Conservation (phyloP, 1,140 invertebrate species). For the Portunus trituberculatus region DNA sequence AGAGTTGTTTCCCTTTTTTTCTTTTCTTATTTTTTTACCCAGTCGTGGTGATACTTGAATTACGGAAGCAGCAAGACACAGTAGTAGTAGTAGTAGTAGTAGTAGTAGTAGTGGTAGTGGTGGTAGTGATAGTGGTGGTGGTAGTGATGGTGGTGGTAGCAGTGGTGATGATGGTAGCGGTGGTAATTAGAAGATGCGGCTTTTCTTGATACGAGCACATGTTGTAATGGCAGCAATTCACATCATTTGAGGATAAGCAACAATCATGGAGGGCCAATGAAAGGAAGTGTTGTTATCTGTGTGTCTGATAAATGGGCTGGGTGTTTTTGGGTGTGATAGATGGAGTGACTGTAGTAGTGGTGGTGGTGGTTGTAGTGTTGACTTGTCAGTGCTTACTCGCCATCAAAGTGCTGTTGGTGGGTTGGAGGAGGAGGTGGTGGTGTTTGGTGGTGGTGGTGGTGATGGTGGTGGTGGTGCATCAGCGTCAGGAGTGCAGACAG, state of each 20-base stretch:
- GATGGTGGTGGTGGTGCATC: not conserved
- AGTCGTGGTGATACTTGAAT: not conserved
- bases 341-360: not conserved
- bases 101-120: not conserved
- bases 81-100: not conserved
- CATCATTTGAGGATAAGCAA: not conserved
- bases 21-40: no score
- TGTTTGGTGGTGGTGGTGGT: not conserved
- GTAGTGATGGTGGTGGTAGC: not conserved
- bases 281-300: not conserved
- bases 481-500: not conserved
- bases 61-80: not conserved
- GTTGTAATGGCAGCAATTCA: not conserved
- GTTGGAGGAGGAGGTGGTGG: not conserved
- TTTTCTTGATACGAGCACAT: not conserved
- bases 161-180: not conserved
- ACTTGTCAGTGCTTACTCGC: no score
- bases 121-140: not conserved
- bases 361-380: not conserved
- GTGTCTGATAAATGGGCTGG: not conserved
- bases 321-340: no score
- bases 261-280: not conserved
- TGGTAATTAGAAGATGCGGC: not conserved
- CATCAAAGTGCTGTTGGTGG: not conserved
- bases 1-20: no score